Evolutionary conservation across 2,113 vertebrate genomes (phyloP).

Genomic region (Sminthopsis crassicaudata): DNA sequence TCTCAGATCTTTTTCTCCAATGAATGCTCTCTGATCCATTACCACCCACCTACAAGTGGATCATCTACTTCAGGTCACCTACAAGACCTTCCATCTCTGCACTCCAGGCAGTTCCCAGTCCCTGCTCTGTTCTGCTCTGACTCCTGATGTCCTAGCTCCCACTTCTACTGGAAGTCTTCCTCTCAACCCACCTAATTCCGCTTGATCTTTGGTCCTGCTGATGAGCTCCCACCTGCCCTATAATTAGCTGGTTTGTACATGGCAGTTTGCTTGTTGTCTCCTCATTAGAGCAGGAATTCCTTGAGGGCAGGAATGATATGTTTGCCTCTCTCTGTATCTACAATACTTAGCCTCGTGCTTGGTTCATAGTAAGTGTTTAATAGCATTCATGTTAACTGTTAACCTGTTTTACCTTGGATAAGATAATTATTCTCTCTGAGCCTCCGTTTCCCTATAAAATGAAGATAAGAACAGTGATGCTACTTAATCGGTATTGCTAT

Average conservation of each 20-base stretch:
- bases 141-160: background rate
- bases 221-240: too few species aligned
- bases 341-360: too few species aligned
- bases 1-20: too few species aligned
- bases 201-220: too few species aligned
- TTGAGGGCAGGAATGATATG: too few species aligned
- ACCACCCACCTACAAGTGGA: too few species aligned
- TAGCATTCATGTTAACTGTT: background rate
- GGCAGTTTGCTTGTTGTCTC: too few species aligned
- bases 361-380: background rate
- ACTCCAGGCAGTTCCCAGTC: background rate
- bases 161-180: background rate
- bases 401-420: background rate
- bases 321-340: too few species aligned
- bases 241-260: too few species aligned
- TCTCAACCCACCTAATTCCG: background rate
- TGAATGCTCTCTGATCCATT: background rate
- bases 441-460: background rate
- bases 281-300: too few species aligned
- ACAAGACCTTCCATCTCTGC: background rate
- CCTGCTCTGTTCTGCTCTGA: background rate
- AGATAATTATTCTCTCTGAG: background rate
- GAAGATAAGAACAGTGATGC: background rate
- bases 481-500: too few species aligned
- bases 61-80: too few species aligned